Percentiles rank a stretch among this genome's conserved stretches.
Conservation (phyloP, 2,888 invertebrate genomes). For the Macrosoma leucophasiata region DNA sequence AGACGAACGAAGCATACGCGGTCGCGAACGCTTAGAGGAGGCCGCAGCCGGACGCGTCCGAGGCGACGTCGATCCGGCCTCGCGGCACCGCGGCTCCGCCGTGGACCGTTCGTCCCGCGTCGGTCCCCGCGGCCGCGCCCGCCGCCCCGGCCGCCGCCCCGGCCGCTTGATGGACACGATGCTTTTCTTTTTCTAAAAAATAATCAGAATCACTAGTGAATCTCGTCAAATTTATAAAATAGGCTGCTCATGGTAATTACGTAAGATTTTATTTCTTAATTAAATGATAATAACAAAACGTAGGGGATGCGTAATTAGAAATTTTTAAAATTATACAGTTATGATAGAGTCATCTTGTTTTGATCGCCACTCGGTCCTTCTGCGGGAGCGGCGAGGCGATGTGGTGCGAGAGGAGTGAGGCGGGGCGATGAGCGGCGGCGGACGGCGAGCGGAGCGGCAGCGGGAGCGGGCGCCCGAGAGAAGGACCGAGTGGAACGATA, state of each 20-base stretch:
- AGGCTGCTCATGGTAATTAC: slow-evolving; percentile 73
- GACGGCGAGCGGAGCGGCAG: slow-evolving; percentile 16
- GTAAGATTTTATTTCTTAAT: slow-evolving; percentile 76
- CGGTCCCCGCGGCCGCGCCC: slow-evolving; percentile 19
- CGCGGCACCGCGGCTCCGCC: slow-evolving; percentile 23
- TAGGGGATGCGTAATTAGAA: slow-evolving; percentile 75
- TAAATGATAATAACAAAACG: slow-evolving; percentile 75
- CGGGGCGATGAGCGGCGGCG: slow-evolving; percentile 16
- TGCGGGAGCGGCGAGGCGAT: slow-evolving; percentile 26
- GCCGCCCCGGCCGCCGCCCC: slow-evolving; percentile 19
- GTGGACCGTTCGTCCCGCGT: slow-evolving; percentile 16
- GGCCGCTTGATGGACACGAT: slow-evolving; percentile 39
- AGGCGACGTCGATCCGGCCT: slow-evolving; percentile 24
- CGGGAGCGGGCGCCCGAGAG: slow-evolving; percentile 18
- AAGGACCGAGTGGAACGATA: slow-evolving; percentile 47
- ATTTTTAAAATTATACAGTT: slow-evolving; percentile 76
- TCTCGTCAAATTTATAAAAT: slow-evolving; percentile 73
- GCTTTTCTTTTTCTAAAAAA: slow-evolving; percentile 69
- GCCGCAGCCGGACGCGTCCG: slow-evolving; percentile 45
- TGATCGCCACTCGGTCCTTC: slow-evolving; percentile 48
- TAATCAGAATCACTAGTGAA: slow-evolving; percentile 69
- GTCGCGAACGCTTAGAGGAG: slow-evolving; percentile 63
- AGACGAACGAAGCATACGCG: slow-evolving; percentile 65
- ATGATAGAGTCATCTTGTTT: slow-evolving; percentile 67
- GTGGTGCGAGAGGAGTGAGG: no score